Conservation (phyloP, 2,888 invertebrate genomes). For the Drosophila mercatorum region DNA sequence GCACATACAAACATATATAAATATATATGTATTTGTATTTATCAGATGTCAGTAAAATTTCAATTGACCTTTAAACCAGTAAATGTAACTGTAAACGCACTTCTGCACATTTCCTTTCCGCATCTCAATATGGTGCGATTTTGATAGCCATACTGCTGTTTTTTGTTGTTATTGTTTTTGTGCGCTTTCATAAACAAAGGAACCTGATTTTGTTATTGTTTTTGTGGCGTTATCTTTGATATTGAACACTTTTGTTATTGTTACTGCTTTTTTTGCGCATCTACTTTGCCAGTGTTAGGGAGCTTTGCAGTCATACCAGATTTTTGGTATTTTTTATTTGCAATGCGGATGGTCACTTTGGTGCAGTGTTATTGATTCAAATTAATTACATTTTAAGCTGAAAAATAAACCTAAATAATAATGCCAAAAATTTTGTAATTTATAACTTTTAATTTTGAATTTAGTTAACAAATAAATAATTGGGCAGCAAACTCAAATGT, state of each 20-base stretch:
- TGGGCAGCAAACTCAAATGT: too few relatives aligned
- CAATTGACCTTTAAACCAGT: conserved; percentile 25
- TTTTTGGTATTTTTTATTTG: conserved; percentile 1
- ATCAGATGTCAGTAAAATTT: neutral
- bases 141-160: neutral
- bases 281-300: conserved; percentile 27
- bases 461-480: neutral
- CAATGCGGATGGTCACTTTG: neutral
- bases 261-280: conserved; percentile 33
- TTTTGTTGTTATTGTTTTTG: conserved; percentile 17
- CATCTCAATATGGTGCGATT: conserved; percentile 28
- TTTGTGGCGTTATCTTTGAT: conserved; percentile 31
- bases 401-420: neutral
- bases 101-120: conserved; percentile 19
- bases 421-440: neutral
- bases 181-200: conserved; percentile 47
- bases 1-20: neutral
- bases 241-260: conserved; percentile 37
- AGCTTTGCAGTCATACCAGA: neutral
- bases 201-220: conserved; percentile 16
- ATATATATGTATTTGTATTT: neutral
- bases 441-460: neutral
- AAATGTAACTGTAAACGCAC: conserved; percentile 19
- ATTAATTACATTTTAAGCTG: neutral
- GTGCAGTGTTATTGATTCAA: neutral